Base-by-base conservation (phyloP, 1,140 invertebrate genomes). In the Trachymyrmex cornetzi region DNA sequence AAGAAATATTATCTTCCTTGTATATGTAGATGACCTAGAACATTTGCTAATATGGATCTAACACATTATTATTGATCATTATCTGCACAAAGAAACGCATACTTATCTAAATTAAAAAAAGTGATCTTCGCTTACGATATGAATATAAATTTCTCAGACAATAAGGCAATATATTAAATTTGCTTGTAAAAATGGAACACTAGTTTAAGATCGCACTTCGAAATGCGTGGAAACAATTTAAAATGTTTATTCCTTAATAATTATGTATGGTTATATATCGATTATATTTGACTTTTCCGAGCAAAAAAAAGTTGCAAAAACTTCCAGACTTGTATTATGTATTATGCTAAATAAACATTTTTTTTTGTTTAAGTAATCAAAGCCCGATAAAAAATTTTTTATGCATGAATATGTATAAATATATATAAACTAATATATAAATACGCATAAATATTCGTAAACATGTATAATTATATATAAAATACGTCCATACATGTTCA, bases 21-120 rank as follows among this genome's bases (percentile, higher is more conserved):
- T 30, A 11, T 12, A 24, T 14, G 7, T 16, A 79, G 44, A 16
- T 48, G n/a, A 77, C 11, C 9, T 64, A n/a, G 19, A 77, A 14
- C 3, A 12, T 48, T 77, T 14, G 19, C 66, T 66, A 66, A 79
- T 16, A n/a, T 44, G 9, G 1, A 44, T 44, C 11, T 44, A 44
- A 61, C 0, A 61, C 22, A 27, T 61, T 55, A 61, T 12, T 77
- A 57, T 27, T 22, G 53, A 71, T 59, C 30, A 44, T 59, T 5
- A 9, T 59, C 48, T 16, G 22, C 16, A 55, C 7, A 12, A 16
- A 69, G 16, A 9, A 69, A 80, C 3, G 1, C 1, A 34, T 50
- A 55, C 19, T 81, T 71, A 57, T 30, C 11, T 44, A 81, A 59
- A 81, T 81, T 57, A 44, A 69, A 81, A 59, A 81, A 44, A 57